phyloP scores from a whole-genome alignment of 2,113 vertebrate genomes.

The Puntigrus tetrazona region DNA sequence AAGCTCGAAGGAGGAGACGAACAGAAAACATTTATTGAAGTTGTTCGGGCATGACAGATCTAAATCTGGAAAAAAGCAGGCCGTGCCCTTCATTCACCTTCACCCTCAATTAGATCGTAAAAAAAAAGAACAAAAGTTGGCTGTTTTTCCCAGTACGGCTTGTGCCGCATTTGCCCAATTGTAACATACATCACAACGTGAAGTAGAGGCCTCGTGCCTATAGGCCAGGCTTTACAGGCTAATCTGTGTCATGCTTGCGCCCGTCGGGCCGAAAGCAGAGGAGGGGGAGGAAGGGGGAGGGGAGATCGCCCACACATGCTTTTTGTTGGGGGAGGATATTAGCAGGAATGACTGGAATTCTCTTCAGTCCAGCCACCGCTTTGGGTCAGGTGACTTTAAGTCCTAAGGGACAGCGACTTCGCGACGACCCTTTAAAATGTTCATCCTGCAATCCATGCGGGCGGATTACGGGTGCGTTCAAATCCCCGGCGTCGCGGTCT shows the following conservation, averaged over 20 bases:
- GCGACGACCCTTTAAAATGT: not conserved
- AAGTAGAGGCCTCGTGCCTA: constrained; percentile 19
- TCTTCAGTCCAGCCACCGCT: constrained; percentile 52
- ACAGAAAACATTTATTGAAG: constrained; percentile 40
- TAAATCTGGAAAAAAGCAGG: constrained; percentile 32
- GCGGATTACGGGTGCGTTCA: not conserved
- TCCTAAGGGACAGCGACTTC: constrained; percentile 39
- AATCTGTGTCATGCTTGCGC: constrained; percentile 61
- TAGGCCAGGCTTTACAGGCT: constrained; percentile 36
- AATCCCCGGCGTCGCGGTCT: not conserved
- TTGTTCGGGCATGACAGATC: constrained; percentile 37
- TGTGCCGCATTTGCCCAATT: not conserved
- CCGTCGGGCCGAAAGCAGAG: constrained; percentile 35
- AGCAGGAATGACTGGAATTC: constrained; percentile 61
- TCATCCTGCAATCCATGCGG: not conserved
- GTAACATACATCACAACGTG: not conserved
- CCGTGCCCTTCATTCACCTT: not conserved
- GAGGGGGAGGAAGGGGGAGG: constrained; percentile 40
- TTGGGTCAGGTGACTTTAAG: constrained; percentile 57
- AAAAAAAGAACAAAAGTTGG: not conserved
- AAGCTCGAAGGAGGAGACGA: constrained; percentile 10
- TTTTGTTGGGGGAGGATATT: constrained; percentile 59
- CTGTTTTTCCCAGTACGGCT: not conserved
- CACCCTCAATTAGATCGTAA: not conserved
- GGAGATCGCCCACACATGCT: constrained; percentile 56